These are phyloP conservation scores for Carassius auratus DNA, from an alignment of 2,113 vertebrate species.

Conservation along the genomic window DNA sequence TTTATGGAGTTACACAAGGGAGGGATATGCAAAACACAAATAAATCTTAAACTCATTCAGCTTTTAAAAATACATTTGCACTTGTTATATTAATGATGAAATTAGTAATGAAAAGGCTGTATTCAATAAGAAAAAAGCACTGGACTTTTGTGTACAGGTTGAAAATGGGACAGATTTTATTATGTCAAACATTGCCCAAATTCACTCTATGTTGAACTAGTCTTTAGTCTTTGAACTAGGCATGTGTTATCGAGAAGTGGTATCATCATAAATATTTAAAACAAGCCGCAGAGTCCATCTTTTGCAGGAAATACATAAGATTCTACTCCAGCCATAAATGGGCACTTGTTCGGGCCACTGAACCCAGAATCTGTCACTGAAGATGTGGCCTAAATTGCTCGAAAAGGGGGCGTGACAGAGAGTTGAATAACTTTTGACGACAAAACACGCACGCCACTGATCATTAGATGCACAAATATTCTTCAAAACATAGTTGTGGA, in stretches of 20 bases:
- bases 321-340: slow-evolving; percentile 15
- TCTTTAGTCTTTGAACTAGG: too few species aligned
- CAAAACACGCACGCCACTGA: neutral
- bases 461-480: neutral
- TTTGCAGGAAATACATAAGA: slow-evolving; percentile 5
- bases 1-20: neutral
- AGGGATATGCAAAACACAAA: neutral
- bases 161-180: neutral
- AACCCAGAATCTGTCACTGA: neutral
- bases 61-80: neutral
- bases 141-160: too few species aligned
- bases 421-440: neutral
- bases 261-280: slow-evolving; percentile 41
- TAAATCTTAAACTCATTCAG: neutral
- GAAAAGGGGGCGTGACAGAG: neutral
- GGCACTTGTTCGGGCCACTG: neutral
- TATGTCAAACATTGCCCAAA: neutral
- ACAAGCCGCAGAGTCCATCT: neutral
- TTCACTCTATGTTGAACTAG: neutral
- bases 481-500: neutral
- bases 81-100: neutral
- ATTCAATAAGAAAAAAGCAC: too few species aligned
- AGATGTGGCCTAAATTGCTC: neutral
- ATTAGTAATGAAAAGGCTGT: neutral
- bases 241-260: too few species aligned